These are phyloP conservation scores for Chymomyza amoena DNA, from an alignment of 2,888 invertebrate genomes.

Conservation along the genomic window DNA sequence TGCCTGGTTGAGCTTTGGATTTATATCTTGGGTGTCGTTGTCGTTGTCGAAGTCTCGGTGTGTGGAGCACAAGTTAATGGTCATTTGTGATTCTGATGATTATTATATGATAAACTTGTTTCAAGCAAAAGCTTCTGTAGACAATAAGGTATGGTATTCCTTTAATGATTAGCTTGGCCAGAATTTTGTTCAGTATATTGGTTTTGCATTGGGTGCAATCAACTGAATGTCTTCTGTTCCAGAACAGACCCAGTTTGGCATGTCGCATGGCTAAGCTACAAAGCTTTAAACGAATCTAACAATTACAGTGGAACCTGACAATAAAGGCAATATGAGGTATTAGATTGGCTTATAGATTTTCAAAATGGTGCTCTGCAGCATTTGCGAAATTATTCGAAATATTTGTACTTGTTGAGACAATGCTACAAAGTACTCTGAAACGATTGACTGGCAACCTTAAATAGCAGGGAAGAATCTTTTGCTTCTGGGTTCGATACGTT, in stretches of 20 bases:
- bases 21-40: not conserved
- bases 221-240: not conserved
- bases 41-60: not conserved
- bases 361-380: too few species aligned
- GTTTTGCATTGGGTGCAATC: not conserved
- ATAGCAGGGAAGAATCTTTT: too few species aligned
- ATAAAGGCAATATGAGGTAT: not conserved
- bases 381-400: too few species aligned
- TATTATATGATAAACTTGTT: constrained; percentile 2
- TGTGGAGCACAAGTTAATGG: not conserved
- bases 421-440: too few species aligned
- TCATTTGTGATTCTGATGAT: not conserved
- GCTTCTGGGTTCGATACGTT: too few species aligned
- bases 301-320: not conserved
- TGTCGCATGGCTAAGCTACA: not conserved
- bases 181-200: not conserved
- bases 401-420: too few species aligned
- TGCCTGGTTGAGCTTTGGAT: not conserved
- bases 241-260: not conserved
- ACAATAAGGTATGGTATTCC: not conserved
- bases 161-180: not conserved
- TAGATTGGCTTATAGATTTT: too few species aligned
- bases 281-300: constrained; percentile 9
- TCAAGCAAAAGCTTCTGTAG: not conserved
- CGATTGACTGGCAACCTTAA: too few species aligned